Evolutionary conservation across 2,113 vertebrate species (phyloP).

Genomic region (Furnarius figulus): DNA sequence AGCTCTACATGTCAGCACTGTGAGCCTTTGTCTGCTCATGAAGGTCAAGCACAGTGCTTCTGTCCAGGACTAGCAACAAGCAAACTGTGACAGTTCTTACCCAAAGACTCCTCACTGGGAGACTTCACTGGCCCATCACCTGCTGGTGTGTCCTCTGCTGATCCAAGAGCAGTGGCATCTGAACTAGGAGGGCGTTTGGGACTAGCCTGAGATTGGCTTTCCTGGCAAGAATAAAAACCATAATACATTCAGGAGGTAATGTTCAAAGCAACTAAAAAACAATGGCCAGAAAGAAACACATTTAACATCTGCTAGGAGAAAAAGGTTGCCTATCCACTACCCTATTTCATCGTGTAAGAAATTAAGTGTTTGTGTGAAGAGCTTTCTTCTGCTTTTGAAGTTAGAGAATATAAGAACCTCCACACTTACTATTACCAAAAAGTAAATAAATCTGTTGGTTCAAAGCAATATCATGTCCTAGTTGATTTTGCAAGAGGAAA

Average conservation of each 20-base stretch:
- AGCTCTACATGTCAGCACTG: fast-evolving
- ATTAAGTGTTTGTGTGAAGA: not conserved
- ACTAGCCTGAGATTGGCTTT: slow-evolving; percentile 47
- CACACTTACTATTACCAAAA: not conserved
- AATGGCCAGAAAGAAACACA: not conserved
- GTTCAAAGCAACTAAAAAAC: not conserved
- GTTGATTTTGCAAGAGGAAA: not conserved
- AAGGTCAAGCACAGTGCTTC: not conserved
- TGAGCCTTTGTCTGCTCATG: not conserved
- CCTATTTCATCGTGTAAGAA: not conserved
- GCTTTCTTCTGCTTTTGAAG: not conserved
- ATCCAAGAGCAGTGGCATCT: not conserved
- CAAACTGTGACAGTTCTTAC: slow-evolving; percentile 27
- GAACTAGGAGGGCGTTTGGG: slow-evolving; percentile 31
- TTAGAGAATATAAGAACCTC: fast-evolving
- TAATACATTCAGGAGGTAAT: not conserved
- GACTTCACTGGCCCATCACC: not conserved
- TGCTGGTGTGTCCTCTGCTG: not conserved
- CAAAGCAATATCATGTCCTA: not conserved
- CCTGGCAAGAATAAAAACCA: slow-evolving; percentile 38
- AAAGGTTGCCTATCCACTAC: not conserved
- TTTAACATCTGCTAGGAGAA: not conserved
- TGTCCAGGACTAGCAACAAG: not conserved
- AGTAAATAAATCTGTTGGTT: not conserved
- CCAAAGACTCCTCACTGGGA: not conserved